These are phyloP conservation scores for Cirrhinus molitorella DNA, from an alignment of 2,797 vertebrate species.

Conservation along the genomic window DNA sequence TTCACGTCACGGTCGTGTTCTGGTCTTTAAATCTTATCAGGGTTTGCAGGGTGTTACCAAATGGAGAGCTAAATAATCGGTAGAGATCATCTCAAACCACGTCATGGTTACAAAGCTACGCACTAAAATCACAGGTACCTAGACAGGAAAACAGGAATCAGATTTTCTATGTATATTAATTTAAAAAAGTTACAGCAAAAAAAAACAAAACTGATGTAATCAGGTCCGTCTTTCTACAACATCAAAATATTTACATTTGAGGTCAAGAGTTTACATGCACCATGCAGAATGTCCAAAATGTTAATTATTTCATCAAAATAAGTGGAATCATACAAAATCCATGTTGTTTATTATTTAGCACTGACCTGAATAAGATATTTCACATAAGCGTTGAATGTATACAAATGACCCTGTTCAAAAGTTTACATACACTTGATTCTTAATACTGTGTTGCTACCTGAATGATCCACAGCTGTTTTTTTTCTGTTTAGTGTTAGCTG, in stretches of 20 bases:
- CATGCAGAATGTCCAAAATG: too few species aligned
- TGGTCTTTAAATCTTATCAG: slow-evolving; percentile 18
- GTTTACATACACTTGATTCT: too few species aligned
- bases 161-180: not conserved
- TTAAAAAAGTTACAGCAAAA: not conserved
- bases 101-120: not conserved
- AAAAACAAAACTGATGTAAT: not conserved
- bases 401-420: too few species aligned
- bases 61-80: slow-evolving; percentile 1
- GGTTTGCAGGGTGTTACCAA: not conserved
- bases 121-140: not conserved
- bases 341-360: too few species aligned
- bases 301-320: too few species aligned
- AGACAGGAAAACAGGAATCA: not conserved
- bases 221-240: not conserved
- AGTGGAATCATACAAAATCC: too few species aligned
- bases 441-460: too few species aligned
- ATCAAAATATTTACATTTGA: not conserved
- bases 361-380: too few species aligned
- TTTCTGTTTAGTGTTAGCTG: too few species aligned
- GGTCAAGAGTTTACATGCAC: too few species aligned
- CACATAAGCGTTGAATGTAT: too few species aligned
- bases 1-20: not conserved
- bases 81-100: not conserved
- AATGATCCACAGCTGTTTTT: too few species aligned